These are phyloP conservation scores for Pygocentrus nattereri DNA, from an alignment of 2,797 vertebrate species.

Conservation along the genomic window DNA sequence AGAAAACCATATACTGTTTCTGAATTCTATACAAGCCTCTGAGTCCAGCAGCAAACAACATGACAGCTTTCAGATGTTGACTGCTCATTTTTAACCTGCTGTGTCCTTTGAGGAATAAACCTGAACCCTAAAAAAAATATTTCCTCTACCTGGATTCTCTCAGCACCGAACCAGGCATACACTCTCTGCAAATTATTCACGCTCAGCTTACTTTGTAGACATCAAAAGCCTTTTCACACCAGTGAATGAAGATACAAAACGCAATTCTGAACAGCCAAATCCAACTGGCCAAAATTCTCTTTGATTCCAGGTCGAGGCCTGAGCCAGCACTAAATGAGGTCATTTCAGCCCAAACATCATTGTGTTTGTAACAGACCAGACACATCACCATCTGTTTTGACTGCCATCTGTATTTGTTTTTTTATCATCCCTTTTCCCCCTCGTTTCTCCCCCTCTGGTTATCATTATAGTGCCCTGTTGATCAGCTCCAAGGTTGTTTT, in stretches of 20 bases:
- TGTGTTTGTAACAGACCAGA: constrained; percentile 30
- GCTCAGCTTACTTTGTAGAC: constrained; percentile 14
- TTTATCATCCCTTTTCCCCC: neutral
- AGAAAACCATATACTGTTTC: neutral
- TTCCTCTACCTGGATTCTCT: neutral
- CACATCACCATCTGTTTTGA: constrained; percentile 40
- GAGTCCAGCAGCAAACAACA: too few species aligned
- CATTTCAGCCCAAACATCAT: constrained; percentile 30
- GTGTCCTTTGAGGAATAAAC: neutral
- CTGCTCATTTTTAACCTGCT: constrained; percentile 9
- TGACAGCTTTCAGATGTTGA: neutral
- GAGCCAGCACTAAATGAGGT: constrained; percentile 41
- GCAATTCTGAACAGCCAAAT: neutral
- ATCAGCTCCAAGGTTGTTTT: constrained; percentile 37
- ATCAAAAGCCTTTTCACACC: constrained; percentile 4
- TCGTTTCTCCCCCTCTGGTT: neutral
- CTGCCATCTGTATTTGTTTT: constrained; percentile 25
- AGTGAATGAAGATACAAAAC: constrained; percentile 5
- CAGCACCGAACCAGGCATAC: neutral
- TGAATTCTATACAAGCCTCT: neutral
- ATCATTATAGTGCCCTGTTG: constrained; percentile 17
- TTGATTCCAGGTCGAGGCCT: constrained; percentile 23
- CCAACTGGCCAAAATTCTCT: neutral
- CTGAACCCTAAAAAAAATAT: neutral
- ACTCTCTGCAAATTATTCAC: constrained; percentile 26